Evolutionary conservation across 1,140 invertebrate genomes (phyloP), one percentile per base, ranked within the genome.

Genomic region (Stenopsyche tienmushanensis): DNA sequence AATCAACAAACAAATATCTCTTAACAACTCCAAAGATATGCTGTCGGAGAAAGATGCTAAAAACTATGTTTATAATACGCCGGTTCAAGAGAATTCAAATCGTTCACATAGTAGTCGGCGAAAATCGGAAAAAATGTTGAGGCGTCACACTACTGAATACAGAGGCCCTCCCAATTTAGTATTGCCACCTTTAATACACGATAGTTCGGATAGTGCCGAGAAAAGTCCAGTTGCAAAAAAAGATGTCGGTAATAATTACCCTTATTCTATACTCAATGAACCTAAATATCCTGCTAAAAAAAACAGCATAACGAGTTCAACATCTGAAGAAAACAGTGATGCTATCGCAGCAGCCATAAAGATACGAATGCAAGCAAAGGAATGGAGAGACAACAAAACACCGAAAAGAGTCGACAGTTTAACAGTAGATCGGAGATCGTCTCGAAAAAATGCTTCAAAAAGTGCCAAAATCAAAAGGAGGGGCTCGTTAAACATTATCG

Each of bases 91-190:
- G 20, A 62, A 62, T 23, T 59, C 60, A 9, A 64, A 64, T 29
- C 29, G 60, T 1, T 29, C 58, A 13, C 65, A 63, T 25, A 62
- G 23, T 49, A 23, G 54, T 18, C 54, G 54, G 9, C 42, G 57
- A 26, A 50, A 64, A 65, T 29, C 39, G 13, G 62, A 65, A n/a
- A 65, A 55, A 34, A 65, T 65, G 20, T 15, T 42, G 18, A 20
- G 67, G 17, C 59, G 67, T 15, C 64, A 69, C 52, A 69, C 67
- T 3, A 69, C 67, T 5, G 67, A 69, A 34, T 69, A 69, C 29
- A n/a, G 67, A 17, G 67, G 59, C 7, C 67, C 67, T 10, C 53
- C 63, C 20, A 57, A 65, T 29, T 34, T 69, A 17, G 54, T 39
- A 17, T 44, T 69, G 34, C 66, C 62, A 10, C 47, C 55, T 5